A percentile compares a stretch with the other conserved stretches of the same genome.
Evolutionary conservation across 2,888 invertebrate species (phyloP).

Genomic region (Netelia fuscicornis): DNA sequence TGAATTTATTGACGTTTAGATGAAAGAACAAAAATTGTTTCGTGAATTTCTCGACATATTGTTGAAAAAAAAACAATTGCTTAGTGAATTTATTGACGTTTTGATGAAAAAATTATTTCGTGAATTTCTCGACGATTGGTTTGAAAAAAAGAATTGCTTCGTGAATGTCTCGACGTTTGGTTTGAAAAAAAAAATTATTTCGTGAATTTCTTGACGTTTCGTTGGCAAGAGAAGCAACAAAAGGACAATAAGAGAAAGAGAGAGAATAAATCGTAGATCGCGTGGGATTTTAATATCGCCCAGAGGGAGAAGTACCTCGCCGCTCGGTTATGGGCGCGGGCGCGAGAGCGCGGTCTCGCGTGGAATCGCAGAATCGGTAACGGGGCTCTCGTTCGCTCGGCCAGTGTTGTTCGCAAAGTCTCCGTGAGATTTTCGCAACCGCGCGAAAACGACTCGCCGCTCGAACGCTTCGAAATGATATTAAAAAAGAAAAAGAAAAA

Average conservation of each 20-base stretch:
- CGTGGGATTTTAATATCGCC: constrained; percentile 62
- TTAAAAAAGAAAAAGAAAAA: neutral
- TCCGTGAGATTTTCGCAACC: constrained; percentile 65
- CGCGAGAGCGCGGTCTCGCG: neutral
- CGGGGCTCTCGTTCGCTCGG: constrained; percentile 60
- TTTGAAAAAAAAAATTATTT: constrained; percentile 31
- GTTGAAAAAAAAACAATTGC: neutral
- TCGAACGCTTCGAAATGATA: constrained; percentile 44
- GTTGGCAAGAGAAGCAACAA: neutral
- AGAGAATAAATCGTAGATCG: constrained; percentile 30
- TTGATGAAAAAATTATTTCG: neutral
- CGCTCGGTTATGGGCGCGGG: neutral
- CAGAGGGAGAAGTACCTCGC: constrained; percentile 44
- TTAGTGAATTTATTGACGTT: too few species aligned
- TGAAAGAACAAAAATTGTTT: neutral
- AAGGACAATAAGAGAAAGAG: neutral
- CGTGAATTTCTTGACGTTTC: constrained; percentile 20
- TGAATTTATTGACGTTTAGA: too few species aligned
- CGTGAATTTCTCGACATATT: neutral
- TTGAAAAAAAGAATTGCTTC: too few species aligned
- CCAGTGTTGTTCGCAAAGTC: constrained; percentile 23
- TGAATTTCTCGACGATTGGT: too few species aligned
- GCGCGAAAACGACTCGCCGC: constrained; percentile 43
- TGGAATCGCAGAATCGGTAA: constrained; percentile 69
- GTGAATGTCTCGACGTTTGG: too few species aligned